These are phyloP conservation scores for Tortricodes alternella DNA, from an alignment of 2,888 invertebrate genomes.

Conservation along the genomic window DNA sequence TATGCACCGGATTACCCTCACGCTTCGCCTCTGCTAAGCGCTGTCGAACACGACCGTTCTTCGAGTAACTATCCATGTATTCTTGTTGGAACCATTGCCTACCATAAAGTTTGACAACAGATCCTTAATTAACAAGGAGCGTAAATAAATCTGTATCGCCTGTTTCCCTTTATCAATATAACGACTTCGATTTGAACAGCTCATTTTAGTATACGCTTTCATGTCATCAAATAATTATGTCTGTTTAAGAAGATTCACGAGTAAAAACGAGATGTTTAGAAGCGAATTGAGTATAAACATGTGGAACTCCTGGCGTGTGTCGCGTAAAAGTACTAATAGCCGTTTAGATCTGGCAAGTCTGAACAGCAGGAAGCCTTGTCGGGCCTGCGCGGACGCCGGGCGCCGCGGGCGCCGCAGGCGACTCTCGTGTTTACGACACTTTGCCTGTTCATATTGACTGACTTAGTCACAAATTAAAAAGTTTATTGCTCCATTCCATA, in stretches of 20 bases:
- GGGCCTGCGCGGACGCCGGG: slow-evolving; percentile 36
- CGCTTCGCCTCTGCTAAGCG: too few species aligned
- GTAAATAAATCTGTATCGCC: slow-evolving; percentile 52
- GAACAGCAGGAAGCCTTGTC: slow-evolving; percentile 73
- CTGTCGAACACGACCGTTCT: slow-evolving; percentile 51
- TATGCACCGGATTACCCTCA: too few species aligned
- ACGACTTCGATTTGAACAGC: slow-evolving; percentile 48
- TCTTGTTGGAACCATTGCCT: slow-evolving; percentile 68
- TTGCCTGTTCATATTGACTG: slow-evolving; percentile 62
- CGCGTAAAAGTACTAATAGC: slow-evolving; percentile 74
- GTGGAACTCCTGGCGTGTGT: slow-evolving; percentile 62
- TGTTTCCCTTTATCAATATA: slow-evolving; percentile 22
- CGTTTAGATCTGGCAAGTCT: slow-evolving; percentile 61
- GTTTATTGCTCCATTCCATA: slow-evolving; percentile 49
- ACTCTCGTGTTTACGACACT: slow-evolving; percentile 62
- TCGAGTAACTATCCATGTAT: slow-evolving; percentile 53
- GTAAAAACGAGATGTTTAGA: slow-evolving; percentile 75
- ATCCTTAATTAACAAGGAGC: slow-evolving; percentile 69
- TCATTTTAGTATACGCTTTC: slow-evolving; percentile 53
- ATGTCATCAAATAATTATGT: slow-evolving; percentile 68
- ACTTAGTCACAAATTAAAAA: slow-evolving; percentile 65
- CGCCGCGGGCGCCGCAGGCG: slow-evolving; percentile 52
- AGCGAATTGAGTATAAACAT: slow-evolving; percentile 74
- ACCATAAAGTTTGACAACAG: slow-evolving; percentile 59
- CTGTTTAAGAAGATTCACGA: slow-evolving; percentile 69